A percentile compares a stretch with the other conserved stretches of the same genome.
Evolutionary conservation across 1,140 invertebrate species (phyloP).

Genomic region (Megalonaias nervosa): DNA sequence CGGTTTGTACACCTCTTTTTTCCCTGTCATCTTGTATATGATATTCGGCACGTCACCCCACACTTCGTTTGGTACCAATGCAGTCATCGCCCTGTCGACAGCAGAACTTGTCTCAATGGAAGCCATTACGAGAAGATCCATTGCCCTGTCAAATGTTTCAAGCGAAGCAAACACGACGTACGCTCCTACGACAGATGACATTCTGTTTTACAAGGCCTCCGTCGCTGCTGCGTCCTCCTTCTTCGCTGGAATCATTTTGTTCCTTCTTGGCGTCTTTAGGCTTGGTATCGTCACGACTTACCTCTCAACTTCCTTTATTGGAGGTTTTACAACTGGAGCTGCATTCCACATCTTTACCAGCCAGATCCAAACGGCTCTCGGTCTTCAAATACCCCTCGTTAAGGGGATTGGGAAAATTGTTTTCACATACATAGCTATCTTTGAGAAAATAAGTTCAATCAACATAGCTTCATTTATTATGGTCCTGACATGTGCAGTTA

Average conservation of each 20-base stretch:
- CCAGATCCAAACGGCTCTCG: conserved; percentile 79
- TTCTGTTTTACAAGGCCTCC: conserved; percentile 43
- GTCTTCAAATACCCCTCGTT: conserved; percentile 71
- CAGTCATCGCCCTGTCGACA: conserved; percentile 53
- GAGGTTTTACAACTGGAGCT: conserved; percentile 90
- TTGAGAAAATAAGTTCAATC: conserved; percentile 45
- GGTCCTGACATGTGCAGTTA: conserved; percentile 79
- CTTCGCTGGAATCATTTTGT: conserved; percentile 26
- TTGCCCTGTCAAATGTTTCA: neutral
- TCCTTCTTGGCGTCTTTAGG: conserved; percentile 83
- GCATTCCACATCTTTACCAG: conserved; percentile 93
- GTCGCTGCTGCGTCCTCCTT: conserved; percentile 10
- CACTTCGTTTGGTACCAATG: conserved; percentile 56
- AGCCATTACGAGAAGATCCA: neutral
- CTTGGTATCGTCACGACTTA: conserved; percentile 87
- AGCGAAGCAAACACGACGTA: neutral
- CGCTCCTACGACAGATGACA: conserved; percentile 3
- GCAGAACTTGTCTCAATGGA: conserved; percentile 42
- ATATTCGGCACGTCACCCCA: conserved; percentile 58
- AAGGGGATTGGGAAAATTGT: conserved; percentile 37
- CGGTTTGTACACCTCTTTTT: conserved; percentile 62
- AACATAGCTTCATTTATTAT: conserved; percentile 74
- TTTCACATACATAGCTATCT: conserved; percentile 43
- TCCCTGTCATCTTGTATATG: conserved; percentile 52
- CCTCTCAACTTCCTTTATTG: conserved; percentile 89